A percentile compares a stretch with the other conserved stretches of the same genome.
Evolutionary conservation across 2,888 invertebrate genomes (phyloP).

Genomic region (Cepaea hortensis): DNA sequence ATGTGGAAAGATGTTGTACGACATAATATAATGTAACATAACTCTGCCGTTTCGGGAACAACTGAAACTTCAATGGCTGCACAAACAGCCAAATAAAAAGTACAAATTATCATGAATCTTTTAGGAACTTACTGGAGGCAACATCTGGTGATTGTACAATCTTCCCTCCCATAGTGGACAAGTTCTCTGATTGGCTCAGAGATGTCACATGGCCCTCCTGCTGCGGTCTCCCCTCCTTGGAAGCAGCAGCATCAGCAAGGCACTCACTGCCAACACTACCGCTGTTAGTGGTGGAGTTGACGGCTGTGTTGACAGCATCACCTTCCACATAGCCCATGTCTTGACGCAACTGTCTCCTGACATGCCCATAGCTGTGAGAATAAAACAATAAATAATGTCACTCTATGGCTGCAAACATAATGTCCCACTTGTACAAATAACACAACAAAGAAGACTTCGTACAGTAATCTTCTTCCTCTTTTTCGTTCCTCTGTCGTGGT

Average conservation of each 20-base stretch:
- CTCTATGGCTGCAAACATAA: too few species aligned
- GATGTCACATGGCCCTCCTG: constrained; percentile 50
- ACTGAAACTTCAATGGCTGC: too few species aligned
- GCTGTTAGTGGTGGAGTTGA: constrained; percentile 35
- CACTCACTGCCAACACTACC: constrained; percentile 1
- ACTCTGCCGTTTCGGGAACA: too few species aligned
- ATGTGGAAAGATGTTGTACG: too few species aligned
- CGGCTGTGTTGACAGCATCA: constrained; percentile 36
- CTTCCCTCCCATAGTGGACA: neutral
- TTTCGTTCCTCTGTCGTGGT: too few species aligned
- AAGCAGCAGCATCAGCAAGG: neutral
- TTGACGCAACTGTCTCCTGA: constrained; percentile 58
- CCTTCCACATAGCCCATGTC: constrained; percentile 59
- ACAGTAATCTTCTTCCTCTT: too few species aligned
- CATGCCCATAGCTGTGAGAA: constrained; percentile 58
- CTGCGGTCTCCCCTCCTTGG: constrained; percentile 4
- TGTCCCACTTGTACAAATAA: too few species aligned
- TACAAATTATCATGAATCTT: neutral
- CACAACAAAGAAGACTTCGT: too few species aligned
- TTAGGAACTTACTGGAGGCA: constrained; percentile 42
- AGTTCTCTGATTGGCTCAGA: constrained; percentile 41
- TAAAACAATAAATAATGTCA: neutral
- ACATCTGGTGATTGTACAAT: constrained; percentile 47
- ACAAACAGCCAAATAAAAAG: too few species aligned
- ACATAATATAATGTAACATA: too few species aligned